Base-by-base conservation (phyloP, 2,888 invertebrate species). In the Rhagophthalmus giganteus region DNA sequence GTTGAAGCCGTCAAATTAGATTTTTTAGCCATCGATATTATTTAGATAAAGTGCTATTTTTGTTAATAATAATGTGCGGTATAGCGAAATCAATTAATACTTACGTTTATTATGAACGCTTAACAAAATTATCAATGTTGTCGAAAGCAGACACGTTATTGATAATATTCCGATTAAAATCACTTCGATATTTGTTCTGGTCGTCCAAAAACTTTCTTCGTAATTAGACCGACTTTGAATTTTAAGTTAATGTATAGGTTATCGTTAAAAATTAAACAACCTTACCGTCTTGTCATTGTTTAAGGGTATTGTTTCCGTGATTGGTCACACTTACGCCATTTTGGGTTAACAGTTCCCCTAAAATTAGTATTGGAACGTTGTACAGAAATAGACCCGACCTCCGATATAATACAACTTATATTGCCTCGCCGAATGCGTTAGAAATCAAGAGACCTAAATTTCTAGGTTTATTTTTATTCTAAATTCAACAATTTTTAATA, bases 221-320 rank as follows among this genome's bases (percentile, higher is more conserved):
- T 34, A 34, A n/a, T 34, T 34, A 7, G 34, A 34, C 10, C 34
- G 34, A 9, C 34, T 34, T 20, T 1, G 20, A 34, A 20, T 10
- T 20, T 5, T 7, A 20, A n/a, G 7, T 10, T 2, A 11, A 11
- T 2, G 8, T 13, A 12, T 11, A 12, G 1, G 12, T 11, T 6
- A 30, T 5, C 1, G 9, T 9, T 15, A 14, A 9, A 10, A 9
- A 15, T 32, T 2, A 32, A 32, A 9, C 3, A 32, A 32, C 11
- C 32, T 34, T 10, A 34, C 34, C 34, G 15, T 16, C 20, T 20
- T 6, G 34, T 34, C 34, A 34, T 34, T 30, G 20, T 5, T 20
- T 20, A 7, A 20, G 20, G 20, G 4, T 20, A 20, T 5, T 20
- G 20, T 20, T n/a, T n/a, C n/a, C n/a, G n/a, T n/a, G n/a, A n/a